Base-by-base conservation (phyloP, 2,888 invertebrate genomes). In the Colletes collaris region DNA sequence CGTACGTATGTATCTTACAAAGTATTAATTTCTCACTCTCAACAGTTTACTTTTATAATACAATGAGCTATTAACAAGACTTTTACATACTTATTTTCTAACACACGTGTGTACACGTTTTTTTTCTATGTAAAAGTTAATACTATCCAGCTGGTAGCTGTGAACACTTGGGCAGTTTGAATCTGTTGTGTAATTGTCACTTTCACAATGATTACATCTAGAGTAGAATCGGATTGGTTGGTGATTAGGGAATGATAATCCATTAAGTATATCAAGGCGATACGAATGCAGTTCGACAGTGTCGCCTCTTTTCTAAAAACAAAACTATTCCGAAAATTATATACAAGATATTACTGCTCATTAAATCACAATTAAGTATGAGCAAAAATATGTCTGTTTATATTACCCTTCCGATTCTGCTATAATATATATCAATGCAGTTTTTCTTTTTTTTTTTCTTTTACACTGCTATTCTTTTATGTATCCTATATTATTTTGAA, bases 81-180 rank as follows among this genome's bases (percentile, higher is more conserved):
- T 79, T 62, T 84, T 85, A 82, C 70, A 70, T 77, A 82, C 75
- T 69, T 62, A 82, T 77, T 64, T 69, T 56, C 27, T 76, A 69
- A 77, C 59, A 59, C 64, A 68, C 37, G 53, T 46, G 49, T 59
- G 49, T 65, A 64, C 76, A 78, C 65, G 65, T 79, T 75, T 73
- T 27, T 16, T 27, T 82, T 86, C 81, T 88, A 89, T 89, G 85
- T 86, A 88, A 89, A 87, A 86, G 83, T 83, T 89, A 91, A 88
- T 89, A 84, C 78, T 88, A 88, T 88, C 84, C 87, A 87, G 82
- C 84, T 84, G 83, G 81, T 88, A 87, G 89, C 89, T 88, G 89
- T 92, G 92, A 92, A 92, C 91, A 92, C 92, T 91, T 90, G 90
- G 92, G 91, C 90, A 92, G 91, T 92, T 91, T 90, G 86, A 89